Base-by-base conservation (phyloP, 2,888 invertebrate species). In the Nasonia oneida region DNA sequence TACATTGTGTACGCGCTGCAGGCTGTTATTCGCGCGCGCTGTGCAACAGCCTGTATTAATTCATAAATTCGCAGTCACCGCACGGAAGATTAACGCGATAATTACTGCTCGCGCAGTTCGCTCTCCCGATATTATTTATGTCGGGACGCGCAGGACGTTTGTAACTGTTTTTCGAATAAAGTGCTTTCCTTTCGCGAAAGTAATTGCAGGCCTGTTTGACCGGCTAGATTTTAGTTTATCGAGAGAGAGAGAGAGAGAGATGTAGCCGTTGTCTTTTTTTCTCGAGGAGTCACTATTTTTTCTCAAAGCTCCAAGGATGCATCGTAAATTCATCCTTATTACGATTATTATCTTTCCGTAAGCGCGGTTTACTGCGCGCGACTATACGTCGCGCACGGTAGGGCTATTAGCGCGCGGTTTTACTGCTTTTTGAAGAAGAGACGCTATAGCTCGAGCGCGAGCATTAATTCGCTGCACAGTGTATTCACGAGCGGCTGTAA, bases 41-140 rank as follows among this genome's bases (percentile, higher is more conserved):
- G 18, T 14, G 37, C 29, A 37, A 4, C 37, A 6, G 23, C 18
- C 18, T 18, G 39, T 61, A 76, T 76, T 76, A 79, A 67, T 79
- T 79, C 79, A 67, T 79, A 79, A 79, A 67, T 79, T 79, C 67
- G 37, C 67, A 61, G 57, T 61, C 42, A 47, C 14, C 8, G 47
- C 29, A 29, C 18, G 23, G 42, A 67, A 47, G 67, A 79, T 79
- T 67, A 79, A 79, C 79, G 23, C 23, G 73, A 42, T 73, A 73
- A 73, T 73, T 73, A 73, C 12, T 33, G 67, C 79, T 67, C 75
- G 23, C 75, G 23, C 14, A 1, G 23, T 50, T 57, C 29, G 29
- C 8, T 81, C 37, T n/a, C 39, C 73, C 42, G 15, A 42, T 39
- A 12, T 23, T 4, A n/a, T 57, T 18, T 57, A n/a, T 5, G n/a